A percentile compares a stretch with the other conserved stretches of the same genome.
phyloP scores from a whole-genome alignment of 2,797 vertebrate species.

The Schizopygopsis pylzovi region DNA sequence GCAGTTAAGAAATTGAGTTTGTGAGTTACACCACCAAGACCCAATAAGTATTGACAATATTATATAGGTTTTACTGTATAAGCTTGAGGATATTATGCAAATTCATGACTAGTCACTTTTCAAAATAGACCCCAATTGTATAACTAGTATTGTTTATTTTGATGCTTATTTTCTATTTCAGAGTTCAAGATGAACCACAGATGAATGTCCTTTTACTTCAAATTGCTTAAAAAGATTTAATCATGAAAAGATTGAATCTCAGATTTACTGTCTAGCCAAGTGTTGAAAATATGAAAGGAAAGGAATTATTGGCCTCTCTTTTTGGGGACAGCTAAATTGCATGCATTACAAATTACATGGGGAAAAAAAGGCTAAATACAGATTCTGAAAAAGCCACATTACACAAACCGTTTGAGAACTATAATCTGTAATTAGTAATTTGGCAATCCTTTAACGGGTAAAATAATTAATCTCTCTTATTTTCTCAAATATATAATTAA shows the following conservation, averaged over 20 bases:
- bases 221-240: neutral
- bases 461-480: neutral
- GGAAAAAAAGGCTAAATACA: neutral
- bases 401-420: neutral
- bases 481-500: neutral
- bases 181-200: neutral
- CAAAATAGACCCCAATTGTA: neutral
- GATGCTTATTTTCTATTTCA: neutral
- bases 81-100: neutral
- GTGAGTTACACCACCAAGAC: neutral
- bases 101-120: neutral
- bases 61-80: neutral
- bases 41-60: neutral
- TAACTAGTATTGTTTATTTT: neutral
- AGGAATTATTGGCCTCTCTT: neutral
- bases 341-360: neutral
- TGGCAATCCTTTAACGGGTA: neutral
- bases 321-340: neutral
- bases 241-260: neutral
- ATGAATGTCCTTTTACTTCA: neutral
- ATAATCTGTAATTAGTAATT: slow-evolving; percentile 1
- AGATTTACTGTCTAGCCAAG: neutral
- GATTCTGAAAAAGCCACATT: neutral
- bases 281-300: neutral
- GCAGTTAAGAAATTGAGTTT: neutral